phyloP scores from a whole-genome alignment of 1,140 invertebrate genomes.

The Pararge aegeria region DNA sequence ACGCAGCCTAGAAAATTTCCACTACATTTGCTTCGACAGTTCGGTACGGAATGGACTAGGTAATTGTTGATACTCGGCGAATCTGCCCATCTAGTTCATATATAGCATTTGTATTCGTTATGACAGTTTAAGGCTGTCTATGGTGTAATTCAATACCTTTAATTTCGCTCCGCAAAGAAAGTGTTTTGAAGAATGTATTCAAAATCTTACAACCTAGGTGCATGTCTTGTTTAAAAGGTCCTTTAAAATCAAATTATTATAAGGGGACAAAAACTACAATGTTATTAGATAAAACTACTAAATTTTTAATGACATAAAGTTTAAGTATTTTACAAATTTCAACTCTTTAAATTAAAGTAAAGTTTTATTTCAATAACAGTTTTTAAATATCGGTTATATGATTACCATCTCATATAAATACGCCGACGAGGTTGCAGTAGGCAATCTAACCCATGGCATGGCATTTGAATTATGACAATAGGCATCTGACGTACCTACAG shows the following conservation, averaged over 20 bases:
- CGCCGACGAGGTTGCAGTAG: conserved; percentile 7
- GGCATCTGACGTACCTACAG: conserved; percentile 31
- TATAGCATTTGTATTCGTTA: background rate
- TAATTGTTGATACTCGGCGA: conserved; percentile 24
- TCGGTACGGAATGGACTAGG: conserved; percentile 25
- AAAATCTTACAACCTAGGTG: no score
- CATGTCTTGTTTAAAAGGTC: no score
- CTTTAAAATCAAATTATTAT: no score
- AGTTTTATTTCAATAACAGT: no score
- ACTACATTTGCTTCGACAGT: conserved; percentile 60
- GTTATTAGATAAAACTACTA: no score
- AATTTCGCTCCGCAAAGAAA: no score
- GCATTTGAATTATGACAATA: conserved; percentile 49
- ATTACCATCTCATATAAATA: conserved; percentile 11
- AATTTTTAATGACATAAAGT: no score
- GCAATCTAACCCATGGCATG: conserved; percentile 12
- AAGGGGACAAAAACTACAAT: no score
- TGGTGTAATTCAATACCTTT: no score
- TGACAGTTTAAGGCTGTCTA: background rate
- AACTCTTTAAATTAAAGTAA: no score
- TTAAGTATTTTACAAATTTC: no score
- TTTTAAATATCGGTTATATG: conserved; percentile 6
- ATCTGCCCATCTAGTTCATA: background rate
- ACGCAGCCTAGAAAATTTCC: conserved; percentile 57
- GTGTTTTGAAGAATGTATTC: no score